Evolutionary conservation across 2,888 invertebrate genomes (phyloP), one percentile per base, ranked within the genome.

Genomic region (Agrotis segetum): DNA sequence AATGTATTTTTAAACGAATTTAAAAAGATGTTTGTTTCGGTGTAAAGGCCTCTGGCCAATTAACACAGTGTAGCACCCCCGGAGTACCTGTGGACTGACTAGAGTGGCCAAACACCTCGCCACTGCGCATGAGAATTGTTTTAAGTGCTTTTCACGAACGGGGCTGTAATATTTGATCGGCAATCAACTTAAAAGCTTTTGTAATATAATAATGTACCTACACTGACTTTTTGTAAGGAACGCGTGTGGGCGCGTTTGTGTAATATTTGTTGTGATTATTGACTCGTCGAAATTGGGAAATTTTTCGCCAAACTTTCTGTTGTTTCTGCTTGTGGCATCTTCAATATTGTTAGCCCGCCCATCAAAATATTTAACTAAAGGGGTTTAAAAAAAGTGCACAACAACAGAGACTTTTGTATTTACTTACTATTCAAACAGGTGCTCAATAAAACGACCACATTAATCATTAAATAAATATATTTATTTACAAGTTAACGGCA

Each of bases 401-500:
- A 24, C 16, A 17, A 2, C 0, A 59, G 50, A 17, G 4, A 34
- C 50, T 44, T 34, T 13, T 17, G 17, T 29, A 19, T 19, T 34
- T 47, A 34, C 16, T 9, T 24, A 13, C 40, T 2, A n/a, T 40
- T 40, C 40, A 9, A 19, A 46, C 16, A 53, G 50, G n/a, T 59
- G 56, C 0, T 59, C 24, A 94, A 91, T 93, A 78, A 95, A 94
- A 95, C 89, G 88, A 84, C 83, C 67, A 65, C 62, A 74, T 71
- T 92, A 94, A 93, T 95, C 92, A 91, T 96, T 95, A 96, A 96
- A 96, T 96, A 96, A 96, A 96, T 95, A 96, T 96, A 95, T 95
- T 96, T 96, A 96, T 96, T 95, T 96, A 96, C 96, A 96, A 63
- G 88, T 88, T 92, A 95, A 95, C 94, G 91, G 90, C 91, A 89